Evolutionary conservation across 2,888 invertebrate genomes (phyloP), one percentile per base, ranked within the genome.

Genomic region (Holacanthella duospinosa): DNA sequence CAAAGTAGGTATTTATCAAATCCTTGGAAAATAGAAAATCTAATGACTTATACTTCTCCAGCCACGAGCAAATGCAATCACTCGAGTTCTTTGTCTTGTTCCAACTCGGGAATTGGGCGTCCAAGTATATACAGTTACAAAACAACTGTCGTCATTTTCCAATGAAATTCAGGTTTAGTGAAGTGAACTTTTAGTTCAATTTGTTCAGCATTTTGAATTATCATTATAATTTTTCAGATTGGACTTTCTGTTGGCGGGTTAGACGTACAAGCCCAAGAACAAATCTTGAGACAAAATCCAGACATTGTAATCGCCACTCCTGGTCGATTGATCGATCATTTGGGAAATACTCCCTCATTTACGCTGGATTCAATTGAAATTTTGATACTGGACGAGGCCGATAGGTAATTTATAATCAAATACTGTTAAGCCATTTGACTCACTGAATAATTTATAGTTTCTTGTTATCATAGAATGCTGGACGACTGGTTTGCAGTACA

Each of bases 401-500:
- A 88, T 77, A 80, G 84, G n/a, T n/a, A n/a, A n/a, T n/a, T n/a
- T n/a, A n/a, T n/a, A n/a, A n/a, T n/a, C n/a, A n/a, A n/a, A n/a
- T n/a, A n/a, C n/a, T n/a, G n/a, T n/a, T n/a, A n/a, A n/a, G n/a
- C n/a, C n/a, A n/a, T n/a, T n/a, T n/a, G n/a, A n/a, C n/a, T n/a
- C n/a, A n/a, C n/a, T n/a, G n/a, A n/a, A n/a, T n/a, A n/a, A n/a
- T n/a, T n/a, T n/a, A n/a, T n/a, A n/a, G n/a, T n/a, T n/a, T n/a
- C n/a, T n/a, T n/a, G n/a, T n/a, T n/a, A n/a, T n/a, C n/a, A n/a
- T n/a, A n/a, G n/a, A 73, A 97, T 99, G 94, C 78, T 99, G 69
- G 97, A 99, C 78, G 96, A 97, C 76, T 93, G 93, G 78, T 99
- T 99, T 80, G 93, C 93, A 3, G 95, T 96, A 72, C 99, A 99